Base-by-base conservation (phyloP, 1,140 invertebrate species). In the Kradibia gibbosae region DNA sequence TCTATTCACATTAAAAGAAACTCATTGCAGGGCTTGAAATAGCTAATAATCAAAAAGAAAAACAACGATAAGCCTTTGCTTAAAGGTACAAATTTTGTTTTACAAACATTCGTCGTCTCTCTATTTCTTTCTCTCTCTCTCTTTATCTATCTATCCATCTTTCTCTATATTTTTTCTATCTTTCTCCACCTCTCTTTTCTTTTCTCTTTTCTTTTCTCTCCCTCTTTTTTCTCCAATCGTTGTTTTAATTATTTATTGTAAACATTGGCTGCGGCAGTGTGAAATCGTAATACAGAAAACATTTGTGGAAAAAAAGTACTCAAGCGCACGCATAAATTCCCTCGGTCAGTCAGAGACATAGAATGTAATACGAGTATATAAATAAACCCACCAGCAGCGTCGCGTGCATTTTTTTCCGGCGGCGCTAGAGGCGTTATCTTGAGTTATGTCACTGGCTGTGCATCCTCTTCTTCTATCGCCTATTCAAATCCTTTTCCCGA, bases 331-430 rank as follows among this genome's bases (percentile, higher is more conserved):
- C 42, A 45, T 45, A 45, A 5, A 45, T 45, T 45, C 42, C 7
- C 42, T 45, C 42, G 5, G 13, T 45, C 5, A 13, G 7, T 45
- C 42, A 13, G 42, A 13, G 7, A 13, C 42, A 45, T 53, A 53
- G 10, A 22, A 20, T 11, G 3, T 22, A 11, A 53, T 53, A 3
- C 50, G 5, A 53, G 50, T 42, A 11, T 20, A 71, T 48, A 25
- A 3, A 10, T 31, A 22, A 53, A 73, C 71, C 71, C 71, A 73
- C 71, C 71, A 53, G 48, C 71, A 53, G 48, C 17, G 71, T 73
- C 45, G 48, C 28, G 71, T 73, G 71, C 71, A 73, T 73, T 31
- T 73, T 73, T 55, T 48, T 31, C 71, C n/a, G 48, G 42, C 10
- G 71, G 48, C 48, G 31, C 48, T 55, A 53, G 42, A 48, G 71